Evolutionary conservation across 2,888 invertebrate species (phyloP).

Genomic region (Parapristionchus giblindavisi): DNA sequence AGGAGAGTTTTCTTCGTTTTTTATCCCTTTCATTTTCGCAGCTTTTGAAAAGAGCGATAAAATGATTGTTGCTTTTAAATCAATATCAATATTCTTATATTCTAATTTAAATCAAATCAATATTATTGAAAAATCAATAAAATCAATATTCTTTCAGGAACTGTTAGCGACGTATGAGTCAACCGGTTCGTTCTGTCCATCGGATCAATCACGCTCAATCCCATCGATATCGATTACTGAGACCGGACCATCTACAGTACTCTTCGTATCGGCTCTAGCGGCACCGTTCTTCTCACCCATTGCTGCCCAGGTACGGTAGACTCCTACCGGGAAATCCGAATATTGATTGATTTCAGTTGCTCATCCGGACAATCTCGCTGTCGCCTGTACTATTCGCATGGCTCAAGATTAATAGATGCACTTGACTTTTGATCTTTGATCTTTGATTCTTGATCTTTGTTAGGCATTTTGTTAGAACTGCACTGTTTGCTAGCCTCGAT

Average conservation of each 20-base stretch:
- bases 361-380: constrained; percentile 12
- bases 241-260: constrained; percentile 54
- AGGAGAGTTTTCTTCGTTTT: too few relatives aligned
- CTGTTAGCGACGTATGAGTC: constrained; percentile 10
- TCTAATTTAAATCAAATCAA: not conserved
- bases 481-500: too few relatives aligned
- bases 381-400: constrained; percentile 34
- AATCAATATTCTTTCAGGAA: not conserved
- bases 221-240: constrained; percentile 25
- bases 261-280: constrained; percentile 46
- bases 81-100: not conserved
- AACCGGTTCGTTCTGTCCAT: not conserved
- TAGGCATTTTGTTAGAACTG: too few relatives aligned
- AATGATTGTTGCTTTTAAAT: not conserved
- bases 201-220: not conserved
- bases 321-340: not conserved
- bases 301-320: constrained; percentile 28
- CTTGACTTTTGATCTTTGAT: constrained; percentile 7
- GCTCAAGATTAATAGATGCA: constrained; percentile 35
- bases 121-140: not conserved
- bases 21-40: too few relatives aligned
- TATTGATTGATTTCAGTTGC: not conserved
- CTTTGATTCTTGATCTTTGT: too few relatives aligned
- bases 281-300: constrained; percentile 35
- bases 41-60: not conserved